Evolutionary conservation across 2,888 invertebrate species (phyloP), one percentile per base, ranked within the genome.

Genomic region (Philhelius pedissequus): DNA sequence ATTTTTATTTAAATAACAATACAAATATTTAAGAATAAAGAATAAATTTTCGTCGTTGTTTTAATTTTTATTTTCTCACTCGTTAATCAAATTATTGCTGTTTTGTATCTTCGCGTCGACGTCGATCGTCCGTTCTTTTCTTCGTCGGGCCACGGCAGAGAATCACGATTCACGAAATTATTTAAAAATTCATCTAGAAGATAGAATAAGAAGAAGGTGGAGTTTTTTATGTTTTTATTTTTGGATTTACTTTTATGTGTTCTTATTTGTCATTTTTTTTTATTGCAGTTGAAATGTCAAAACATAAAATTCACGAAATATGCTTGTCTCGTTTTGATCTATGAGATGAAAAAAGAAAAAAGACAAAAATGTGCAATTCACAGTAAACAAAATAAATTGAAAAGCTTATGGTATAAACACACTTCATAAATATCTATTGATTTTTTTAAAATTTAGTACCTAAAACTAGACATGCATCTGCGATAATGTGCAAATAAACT

Each of bases 221-320:
- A 84, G 75, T 84, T 79, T 83, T 70, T 54, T 74, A 56, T 75
- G 66, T 84, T 70, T 79, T 84, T 80, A 84, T 76, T 84, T 80
- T 80, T 71, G 71, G 71, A 60, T 60, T n/a, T n/a, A n/a, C n/a
- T n/a, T n/a, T n/a, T n/a, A n/a, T 75, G 54, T 54, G 54, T 84
- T 75, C 75, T 45, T 60, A 15, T 40, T 66, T 75, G 60, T 71
- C 68, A 3, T 75, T n/a, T 60, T 18, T n/a, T 25, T 64, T 20
- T n/a, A n/a, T 64, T 60, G 45, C 54, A 60, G 13, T 35, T 30
- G 35, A 80, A 71, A 68, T 75, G 48, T 52, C 20, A 40, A 52
- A 58, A 7, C 0, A 32, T 40, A 3, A 0, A n/a, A 1, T 0
- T 4, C 5, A 11, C 4, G 9, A 40, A 4, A 15, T 70, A 13